Evolutionary conservation across 2,113 vertebrate genomes (phyloP).

Genomic region (Pelobates fuscus): DNA sequence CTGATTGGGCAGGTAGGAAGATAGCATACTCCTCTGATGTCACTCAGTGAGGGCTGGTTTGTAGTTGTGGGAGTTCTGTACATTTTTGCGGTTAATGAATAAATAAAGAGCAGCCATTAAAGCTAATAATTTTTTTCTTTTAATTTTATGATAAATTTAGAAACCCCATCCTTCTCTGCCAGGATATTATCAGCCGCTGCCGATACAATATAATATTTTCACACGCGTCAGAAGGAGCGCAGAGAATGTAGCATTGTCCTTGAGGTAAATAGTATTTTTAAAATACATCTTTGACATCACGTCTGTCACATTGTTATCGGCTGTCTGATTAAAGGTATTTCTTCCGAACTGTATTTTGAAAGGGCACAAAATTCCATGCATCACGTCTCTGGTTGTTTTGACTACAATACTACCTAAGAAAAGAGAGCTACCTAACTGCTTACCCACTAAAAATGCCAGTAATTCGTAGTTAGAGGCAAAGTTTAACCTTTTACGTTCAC

Average conservation of each 20-base stretch:
- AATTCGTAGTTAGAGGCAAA: neutral
- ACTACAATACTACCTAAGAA: slow-evolving; percentile 25
- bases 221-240: neutral
- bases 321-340: slow-evolving; percentile 38
- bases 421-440: slow-evolving; percentile 14
- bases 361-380: slow-evolving; percentile 27
- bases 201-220: neutral
- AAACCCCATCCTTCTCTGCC: too few species aligned
- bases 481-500: neutral
- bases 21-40: too few species aligned
- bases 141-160: too few species aligned
- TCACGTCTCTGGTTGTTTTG: slow-evolving; percentile 32
- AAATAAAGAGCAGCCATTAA: neutral
- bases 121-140: too few species aligned
- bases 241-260: neutral
- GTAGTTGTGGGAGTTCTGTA: too few species aligned
- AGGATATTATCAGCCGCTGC: too few species aligned
- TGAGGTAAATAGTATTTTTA: neutral
- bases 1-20: too few species aligned
- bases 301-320: slow-evolving; percentile 29
- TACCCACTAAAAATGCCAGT: slow-evolving; percentile 29
- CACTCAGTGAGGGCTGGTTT: too few species aligned
- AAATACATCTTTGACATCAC: slow-evolving; percentile 13
- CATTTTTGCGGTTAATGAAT: too few species aligned
- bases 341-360: slow-evolving; percentile 43